These are phyloP conservation scores for Scolopax rusticola DNA, from an alignment of 2,797 vertebrate genomes.

Conservation along the genomic window DNA sequence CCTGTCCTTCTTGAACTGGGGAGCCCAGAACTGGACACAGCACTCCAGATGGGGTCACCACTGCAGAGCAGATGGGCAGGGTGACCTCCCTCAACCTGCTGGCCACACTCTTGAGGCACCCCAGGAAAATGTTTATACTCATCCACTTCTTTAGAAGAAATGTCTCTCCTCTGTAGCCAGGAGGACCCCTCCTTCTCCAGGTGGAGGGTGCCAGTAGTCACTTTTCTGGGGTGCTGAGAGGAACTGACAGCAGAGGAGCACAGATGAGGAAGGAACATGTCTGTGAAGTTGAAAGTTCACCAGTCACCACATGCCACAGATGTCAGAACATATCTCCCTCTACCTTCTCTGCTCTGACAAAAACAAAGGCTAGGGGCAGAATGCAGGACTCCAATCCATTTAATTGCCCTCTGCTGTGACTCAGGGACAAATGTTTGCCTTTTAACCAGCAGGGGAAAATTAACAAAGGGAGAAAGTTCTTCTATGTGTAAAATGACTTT, in stretches of 20 bases:
- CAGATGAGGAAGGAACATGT: not conserved
- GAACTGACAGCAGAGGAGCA: not conserved
- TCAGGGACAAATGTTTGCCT: conserved; percentile 10
- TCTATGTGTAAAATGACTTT: not conserved
- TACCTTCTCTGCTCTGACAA: not conserved
- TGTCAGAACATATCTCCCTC: not conserved
- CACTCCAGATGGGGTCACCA: too few species aligned
- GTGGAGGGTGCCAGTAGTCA: not conserved
- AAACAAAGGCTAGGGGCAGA: conserved; percentile 9
- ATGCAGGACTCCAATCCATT: rapidly evolving
- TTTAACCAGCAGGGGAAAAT: not conserved
- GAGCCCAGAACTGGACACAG: too few species aligned
- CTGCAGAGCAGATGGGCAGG: too few species aligned
- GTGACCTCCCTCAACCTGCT: too few species aligned
- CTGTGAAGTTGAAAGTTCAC: conserved; percentile 1
- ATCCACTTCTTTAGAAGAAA: not conserved
- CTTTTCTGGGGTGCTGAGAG: not conserved
- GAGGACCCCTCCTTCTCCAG: not conserved
- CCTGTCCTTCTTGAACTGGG: too few species aligned
- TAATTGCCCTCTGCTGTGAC: not conserved
- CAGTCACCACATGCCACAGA: not conserved
- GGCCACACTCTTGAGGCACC: too few species aligned
- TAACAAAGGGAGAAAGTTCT: not conserved
- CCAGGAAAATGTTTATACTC: not conserved
- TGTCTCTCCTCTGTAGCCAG: not conserved